Conservation (phyloP, 2,113 vertebrate species). For the Turdus rufiventris region DNA sequence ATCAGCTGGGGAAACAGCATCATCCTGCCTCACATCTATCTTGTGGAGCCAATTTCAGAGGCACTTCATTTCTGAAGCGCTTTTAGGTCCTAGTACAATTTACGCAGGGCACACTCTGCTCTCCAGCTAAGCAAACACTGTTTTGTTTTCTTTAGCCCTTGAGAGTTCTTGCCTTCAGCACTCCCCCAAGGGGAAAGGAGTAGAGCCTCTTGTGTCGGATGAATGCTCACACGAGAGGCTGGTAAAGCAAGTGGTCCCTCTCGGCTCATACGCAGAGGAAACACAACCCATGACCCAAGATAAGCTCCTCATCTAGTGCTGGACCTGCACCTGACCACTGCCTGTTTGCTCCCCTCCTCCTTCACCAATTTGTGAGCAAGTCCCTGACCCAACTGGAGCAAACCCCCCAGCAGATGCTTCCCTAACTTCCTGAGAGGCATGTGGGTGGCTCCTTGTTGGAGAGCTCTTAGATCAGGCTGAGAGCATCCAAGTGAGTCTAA, state of each 20-base stretch:
- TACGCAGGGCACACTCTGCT: conserved; percentile 37
- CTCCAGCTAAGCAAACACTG: conserved; percentile 58
- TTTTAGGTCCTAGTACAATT: conserved; percentile 33
- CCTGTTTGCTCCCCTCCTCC: not conserved
- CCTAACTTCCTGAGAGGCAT: not conserved
- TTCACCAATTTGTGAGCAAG: not conserved
- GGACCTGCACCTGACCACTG: not conserved
- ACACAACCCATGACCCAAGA: not conserved
- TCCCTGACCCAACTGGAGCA: not conserved
- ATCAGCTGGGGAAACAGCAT: not conserved
- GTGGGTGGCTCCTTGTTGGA: conserved; percentile 4
- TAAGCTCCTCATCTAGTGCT: not conserved
- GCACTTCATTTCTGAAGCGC: conserved; percentile 53
- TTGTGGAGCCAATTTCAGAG: not conserved
- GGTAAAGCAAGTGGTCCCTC: conserved; percentile 29
- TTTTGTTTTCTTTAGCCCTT: conserved; percentile 61
- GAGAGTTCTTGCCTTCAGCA: conserved; percentile 45
- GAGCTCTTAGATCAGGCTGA: conserved; percentile 28
- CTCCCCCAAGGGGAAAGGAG: conserved; percentile 11
- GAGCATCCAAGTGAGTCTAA: conserved; percentile 17
- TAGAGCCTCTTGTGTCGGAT: conserved; percentile 51
- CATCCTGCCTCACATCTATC: not conserved
- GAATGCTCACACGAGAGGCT: conserved; percentile 39
- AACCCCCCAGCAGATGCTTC: not conserved
- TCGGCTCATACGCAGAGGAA: not conserved